Base-by-base conservation (phyloP, 1,140 invertebrate genomes). In the Scaptomyza graminum region DNA sequence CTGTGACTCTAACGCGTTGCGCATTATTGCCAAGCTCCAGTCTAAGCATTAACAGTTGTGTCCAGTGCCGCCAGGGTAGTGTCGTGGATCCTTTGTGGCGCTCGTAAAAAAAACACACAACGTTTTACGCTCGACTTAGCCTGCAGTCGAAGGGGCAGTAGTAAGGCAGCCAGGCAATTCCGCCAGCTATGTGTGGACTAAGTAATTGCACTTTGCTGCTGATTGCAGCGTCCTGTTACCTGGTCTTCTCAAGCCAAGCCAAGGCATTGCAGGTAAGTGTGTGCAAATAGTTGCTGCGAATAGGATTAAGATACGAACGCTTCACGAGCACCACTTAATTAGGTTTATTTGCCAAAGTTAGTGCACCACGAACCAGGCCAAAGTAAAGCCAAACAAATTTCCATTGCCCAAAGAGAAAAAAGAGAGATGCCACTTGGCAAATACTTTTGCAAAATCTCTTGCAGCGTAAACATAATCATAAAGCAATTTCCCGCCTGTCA, bases 181-280 rank as follows among this genome's bases (percentile, higher is more conserved):
- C n/a, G 22, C 12, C 67, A 72, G 79, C 68, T 77, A 90, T 90
- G 89, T 90, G 67, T 64, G 75, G 75, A 68, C 84, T 78, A 41
- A 80, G 81, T 76, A 79, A 83, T 75, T 85, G 82, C 72, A 90
- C 74, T 55, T 46, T 90, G 70, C 70, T 90, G 72, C 70, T 90
- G 60, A 82, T 90, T 51, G 76, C 68, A 54, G 78, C 76, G 15
- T 80, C 74, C 66, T 90, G 76, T 55, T 90, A 89, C 64, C 63
- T 81, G 54, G 69, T 82, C 50, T 72, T 79, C 34, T 64, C 68
- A 64, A 83, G 74, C 31, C 75, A 87, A 6, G 82, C 89, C 39
- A 89, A 80, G 70, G 51, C 74, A 34, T 37, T 90, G 44, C 88
- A 90, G 76, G 83, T 87, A 46, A 87, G 84, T 66, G 43, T 66